Evolutionary conservation across 2,888 invertebrate genomes (phyloP).

Genomic region (Tetragonisca angustula): DNA sequence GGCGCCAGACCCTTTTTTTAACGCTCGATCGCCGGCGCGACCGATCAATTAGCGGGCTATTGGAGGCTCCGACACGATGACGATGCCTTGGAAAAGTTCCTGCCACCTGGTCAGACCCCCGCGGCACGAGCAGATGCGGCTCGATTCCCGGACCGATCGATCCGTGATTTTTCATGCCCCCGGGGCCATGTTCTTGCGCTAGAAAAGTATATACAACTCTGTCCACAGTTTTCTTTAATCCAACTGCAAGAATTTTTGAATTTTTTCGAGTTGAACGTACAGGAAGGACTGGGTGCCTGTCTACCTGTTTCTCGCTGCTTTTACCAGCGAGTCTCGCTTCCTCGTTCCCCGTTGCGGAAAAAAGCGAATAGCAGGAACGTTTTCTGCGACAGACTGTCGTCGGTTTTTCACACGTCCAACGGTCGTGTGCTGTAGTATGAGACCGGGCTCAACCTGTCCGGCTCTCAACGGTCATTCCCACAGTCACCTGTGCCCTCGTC

Average conservation of each 20-base stretch:
- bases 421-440: conserved; percentile 50
- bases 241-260: too few species aligned
- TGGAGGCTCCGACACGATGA: conserved; percentile 53
- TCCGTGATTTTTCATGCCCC: conserved; percentile 38
- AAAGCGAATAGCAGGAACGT: conserved; percentile 36
- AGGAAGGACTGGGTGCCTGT: too few species aligned
- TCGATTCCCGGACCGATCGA: conserved; percentile 56
- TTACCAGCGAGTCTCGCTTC: conserved; percentile 13
- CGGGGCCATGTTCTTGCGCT: not conserved
- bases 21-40: conserved; percentile 61
- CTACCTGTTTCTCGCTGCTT: not conserved
- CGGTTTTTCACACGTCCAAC: conserved; percentile 74
- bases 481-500: conserved; percentile 80
- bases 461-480: conserved; percentile 82
- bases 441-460: conserved; percentile 77
- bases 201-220: too few species aligned
- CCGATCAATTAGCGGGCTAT: conserved; percentile 74
- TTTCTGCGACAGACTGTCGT: conserved; percentile 58
- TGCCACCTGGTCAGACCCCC: conserved; percentile 78
- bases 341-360: conserved; percentile 43
- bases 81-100: conserved; percentile 68
- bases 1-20: conserved; percentile 62
- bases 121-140: conserved; percentile 68
- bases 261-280: too few species aligned
- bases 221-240: too few species aligned